Percentiles rank a stretch among this genome's conserved stretches.
Evolutionary conservation across 2,797 vertebrate genomes (phyloP).

Genomic region (Notamacropus eugenii): DNA sequence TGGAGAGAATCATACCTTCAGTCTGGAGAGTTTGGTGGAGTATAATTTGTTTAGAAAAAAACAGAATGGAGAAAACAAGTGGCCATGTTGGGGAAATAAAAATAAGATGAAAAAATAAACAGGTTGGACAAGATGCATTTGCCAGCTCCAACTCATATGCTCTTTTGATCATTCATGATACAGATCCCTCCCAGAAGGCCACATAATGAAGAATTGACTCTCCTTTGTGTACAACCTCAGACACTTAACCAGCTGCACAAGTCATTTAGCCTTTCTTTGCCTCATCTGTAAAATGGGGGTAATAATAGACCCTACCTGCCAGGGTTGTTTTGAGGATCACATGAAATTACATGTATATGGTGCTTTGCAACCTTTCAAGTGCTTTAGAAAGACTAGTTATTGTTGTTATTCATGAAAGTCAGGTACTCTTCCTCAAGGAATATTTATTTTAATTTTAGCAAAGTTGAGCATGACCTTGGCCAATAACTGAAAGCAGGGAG

Average conservation of each 20-base stretch:
- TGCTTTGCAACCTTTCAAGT: neutral
- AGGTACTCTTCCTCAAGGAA: neutral
- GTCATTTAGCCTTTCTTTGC: neutral
- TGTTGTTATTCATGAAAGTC: neutral
- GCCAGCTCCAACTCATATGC: neutral
- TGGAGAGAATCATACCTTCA: neutral
- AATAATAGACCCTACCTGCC: neutral
- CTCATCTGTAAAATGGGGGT: neutral
- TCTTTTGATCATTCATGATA: neutral
- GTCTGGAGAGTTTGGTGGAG: neutral
- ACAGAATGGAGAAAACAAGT: neutral
- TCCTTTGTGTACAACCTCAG: neutral
- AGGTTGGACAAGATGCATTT: slow-evolving; percentile 6
- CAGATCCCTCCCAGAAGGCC: neutral
- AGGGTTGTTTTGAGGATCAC: neutral
- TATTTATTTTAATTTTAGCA: neutral
- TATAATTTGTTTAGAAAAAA: slow-evolving; percentile 37
- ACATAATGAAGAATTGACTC: neutral
- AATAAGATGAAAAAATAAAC: neutral
- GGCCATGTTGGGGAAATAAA: slow-evolving; percentile 5
- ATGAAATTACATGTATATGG: neutral
- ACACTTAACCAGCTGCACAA: neutral
- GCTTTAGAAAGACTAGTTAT: neutral
- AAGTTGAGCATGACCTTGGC: neutral
- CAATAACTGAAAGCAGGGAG: neutral